Percentiles rank a stretch among this genome's conserved stretches.
Conservation (phyloP, 2,888 invertebrate genomes). For the Perithous albicinctus region DNA sequence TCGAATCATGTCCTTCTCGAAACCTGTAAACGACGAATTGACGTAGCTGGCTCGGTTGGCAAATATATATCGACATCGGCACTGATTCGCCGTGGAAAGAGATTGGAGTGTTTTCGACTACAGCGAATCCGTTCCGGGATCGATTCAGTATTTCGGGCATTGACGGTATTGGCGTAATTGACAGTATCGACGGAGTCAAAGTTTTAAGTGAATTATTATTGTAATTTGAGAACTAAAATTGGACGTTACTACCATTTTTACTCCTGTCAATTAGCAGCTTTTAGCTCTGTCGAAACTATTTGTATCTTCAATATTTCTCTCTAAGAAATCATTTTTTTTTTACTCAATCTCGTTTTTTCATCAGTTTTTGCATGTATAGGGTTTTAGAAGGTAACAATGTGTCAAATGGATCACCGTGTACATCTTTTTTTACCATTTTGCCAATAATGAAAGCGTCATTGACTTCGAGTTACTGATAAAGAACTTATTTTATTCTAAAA, state of each 20-base stretch:
- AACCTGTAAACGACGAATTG: conserved; percentile 54
- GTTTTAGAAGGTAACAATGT: no score
- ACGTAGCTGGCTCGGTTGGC: conserved; percentile 7
- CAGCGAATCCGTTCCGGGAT: neutral
- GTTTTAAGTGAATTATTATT: neutral
- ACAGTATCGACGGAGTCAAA: neutral
- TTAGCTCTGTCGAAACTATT: neutral
- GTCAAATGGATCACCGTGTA: no score
- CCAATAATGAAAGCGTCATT: no score
- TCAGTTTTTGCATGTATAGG: no score
- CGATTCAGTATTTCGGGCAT: no score
- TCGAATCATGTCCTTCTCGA: conserved; percentile 44
- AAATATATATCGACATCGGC: conserved; percentile 18
- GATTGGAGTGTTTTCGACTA: neutral
- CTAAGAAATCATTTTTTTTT: no score
- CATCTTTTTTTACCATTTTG: no score
- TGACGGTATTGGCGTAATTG: neutral
- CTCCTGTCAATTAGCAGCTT: neutral
- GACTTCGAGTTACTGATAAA: no score
- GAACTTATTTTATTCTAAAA: neutral
- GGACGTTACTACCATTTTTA: neutral
- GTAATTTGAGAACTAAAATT: neutral
- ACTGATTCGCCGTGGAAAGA: conserved; percentile 37
- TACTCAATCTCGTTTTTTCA: no score
- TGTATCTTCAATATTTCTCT: no score